Evolutionary conservation across 2,113 vertebrate genomes (phyloP).

Genomic region (Trinectes maculatus): DNA sequence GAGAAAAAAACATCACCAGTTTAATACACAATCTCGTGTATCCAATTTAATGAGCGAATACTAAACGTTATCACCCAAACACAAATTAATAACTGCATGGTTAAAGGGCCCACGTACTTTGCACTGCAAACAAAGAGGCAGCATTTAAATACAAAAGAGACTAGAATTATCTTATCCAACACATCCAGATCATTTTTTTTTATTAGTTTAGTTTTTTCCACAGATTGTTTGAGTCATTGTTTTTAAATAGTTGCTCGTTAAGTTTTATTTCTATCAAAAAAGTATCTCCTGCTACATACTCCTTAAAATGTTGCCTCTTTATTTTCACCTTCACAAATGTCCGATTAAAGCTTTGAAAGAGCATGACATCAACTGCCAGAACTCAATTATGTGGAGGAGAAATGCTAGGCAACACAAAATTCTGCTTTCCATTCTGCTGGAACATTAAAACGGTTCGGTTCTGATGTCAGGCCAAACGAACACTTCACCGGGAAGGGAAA

Average conservation of each 20-base stretch:
- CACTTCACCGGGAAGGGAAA: constrained; percentile 43
- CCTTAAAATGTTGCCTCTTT: constrained; percentile 59
- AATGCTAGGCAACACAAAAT: constrained; percentile 13
- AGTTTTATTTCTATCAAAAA: constrained; percentile 5
- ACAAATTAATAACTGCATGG: background rate
- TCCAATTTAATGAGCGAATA: background rate
- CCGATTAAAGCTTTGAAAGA: constrained; percentile 6
- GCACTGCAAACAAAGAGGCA: constrained; percentile 36
- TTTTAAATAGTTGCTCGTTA: background rate
- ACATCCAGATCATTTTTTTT: background rate
- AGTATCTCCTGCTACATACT: too few species aligned
- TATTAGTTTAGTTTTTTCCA: background rate
- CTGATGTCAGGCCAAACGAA: background rate
- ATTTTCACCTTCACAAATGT: constrained; percentile 8
- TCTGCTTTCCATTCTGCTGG: constrained; percentile 43
- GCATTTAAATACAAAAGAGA: constrained; percentile 29
- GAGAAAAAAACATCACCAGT: background rate
- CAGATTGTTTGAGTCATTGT: background rate
- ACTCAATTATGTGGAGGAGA: constrained; percentile 4
- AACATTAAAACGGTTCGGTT: background rate
- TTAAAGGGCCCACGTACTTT: constrained; percentile 12
- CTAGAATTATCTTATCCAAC: too few species aligned
- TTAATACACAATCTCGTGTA: background rate
- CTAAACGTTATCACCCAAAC: background rate
- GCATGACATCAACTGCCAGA: constrained; percentile 14